These are phyloP conservation scores for Phrynosoma blainvillii DNA, from an alignment of 2,113 vertebrate species.

Conservation along the genomic window DNA sequence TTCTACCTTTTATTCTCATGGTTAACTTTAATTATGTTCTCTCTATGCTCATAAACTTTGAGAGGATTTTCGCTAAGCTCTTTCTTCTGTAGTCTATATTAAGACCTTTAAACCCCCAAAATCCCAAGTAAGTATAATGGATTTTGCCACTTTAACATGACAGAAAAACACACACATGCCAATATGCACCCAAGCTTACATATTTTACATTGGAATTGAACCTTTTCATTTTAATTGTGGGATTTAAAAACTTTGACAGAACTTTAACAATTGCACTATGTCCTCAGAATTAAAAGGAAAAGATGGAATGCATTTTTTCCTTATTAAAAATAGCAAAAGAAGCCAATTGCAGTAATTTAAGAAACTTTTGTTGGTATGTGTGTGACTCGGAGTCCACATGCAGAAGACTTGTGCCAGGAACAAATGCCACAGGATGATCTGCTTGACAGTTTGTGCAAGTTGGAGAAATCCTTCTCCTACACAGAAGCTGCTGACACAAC, in stretches of 20 bases:
- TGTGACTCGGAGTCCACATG: no score
- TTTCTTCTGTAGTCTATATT: conserved; percentile 48
- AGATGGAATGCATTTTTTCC: not conserved
- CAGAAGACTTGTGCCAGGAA: no score
- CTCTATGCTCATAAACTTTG: conserved; percentile 45
- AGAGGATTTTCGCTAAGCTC: conserved; percentile 69
- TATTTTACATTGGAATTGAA: conserved; percentile 34
- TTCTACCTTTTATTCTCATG: conserved; percentile 48
- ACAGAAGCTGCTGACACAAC: no score
- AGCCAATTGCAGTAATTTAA: not conserved
- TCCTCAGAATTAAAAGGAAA: not conserved
- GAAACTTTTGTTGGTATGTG: no score
- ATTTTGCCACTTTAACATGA: conserved; percentile 53
- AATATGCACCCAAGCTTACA: conserved; percentile 38
- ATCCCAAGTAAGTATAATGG: conserved; percentile 45
- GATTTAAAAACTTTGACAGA: conserved; percentile 18
- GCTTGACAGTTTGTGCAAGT: no score
- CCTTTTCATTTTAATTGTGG: conserved; percentile 35
- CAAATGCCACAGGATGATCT: no score
- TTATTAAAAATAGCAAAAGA: not conserved
- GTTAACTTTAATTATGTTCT: conserved; percentile 62
- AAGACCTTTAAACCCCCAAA: conserved; percentile 65
- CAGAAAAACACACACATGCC: not conserved
- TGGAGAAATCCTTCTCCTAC: no score
- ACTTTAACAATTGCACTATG: not conserved